phyloP scores from a whole-genome alignment of 2,888 invertebrate species.

The Lissocephala sabroskyi region DNA sequence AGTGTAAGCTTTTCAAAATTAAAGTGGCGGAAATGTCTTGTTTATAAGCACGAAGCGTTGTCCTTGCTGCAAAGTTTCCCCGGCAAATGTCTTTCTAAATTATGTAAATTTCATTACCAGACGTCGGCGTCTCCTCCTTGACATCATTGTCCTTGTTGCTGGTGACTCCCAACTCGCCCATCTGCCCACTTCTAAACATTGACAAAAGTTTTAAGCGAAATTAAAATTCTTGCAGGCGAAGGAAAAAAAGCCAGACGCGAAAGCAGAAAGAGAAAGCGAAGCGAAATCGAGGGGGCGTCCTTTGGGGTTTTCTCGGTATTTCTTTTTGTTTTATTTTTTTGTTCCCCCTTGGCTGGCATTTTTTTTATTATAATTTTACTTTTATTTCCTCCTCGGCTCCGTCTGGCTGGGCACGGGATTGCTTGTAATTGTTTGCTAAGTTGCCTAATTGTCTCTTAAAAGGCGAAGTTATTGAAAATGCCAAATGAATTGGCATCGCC shows the following conservation, averaged over 20 bases:
- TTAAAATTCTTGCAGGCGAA: constrained; percentile 48
- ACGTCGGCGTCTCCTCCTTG: constrained; percentile 18
- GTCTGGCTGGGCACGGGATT: too few relatives aligned
- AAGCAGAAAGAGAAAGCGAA: not conserved
- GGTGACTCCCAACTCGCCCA: too few relatives aligned
- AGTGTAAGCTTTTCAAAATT: constrained; percentile 63
- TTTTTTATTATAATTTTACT: constrained; percentile 19
- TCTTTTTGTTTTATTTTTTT: constrained; percentile 18
- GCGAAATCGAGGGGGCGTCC: not conserved
- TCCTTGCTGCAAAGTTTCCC: constrained; percentile 32
- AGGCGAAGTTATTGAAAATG: constrained; percentile 48
- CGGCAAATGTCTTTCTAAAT: constrained; percentile 57
- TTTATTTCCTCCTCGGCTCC: not conserved
- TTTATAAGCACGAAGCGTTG: constrained; percentile 52
- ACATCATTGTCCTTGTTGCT: too few relatives aligned
- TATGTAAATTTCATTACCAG: constrained; percentile 62
- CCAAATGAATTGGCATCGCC: constrained; percentile 29
- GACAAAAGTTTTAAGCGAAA: constrained; percentile 47
- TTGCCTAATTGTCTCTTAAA: constrained; percentile 50
- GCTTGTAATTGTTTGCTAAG: constrained; percentile 53
- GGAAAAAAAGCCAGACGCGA: not conserved
- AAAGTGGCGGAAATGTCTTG: constrained; percentile 59
- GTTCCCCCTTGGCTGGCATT: not conserved
- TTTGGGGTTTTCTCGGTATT: not conserved
- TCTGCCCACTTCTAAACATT: not conserved